phyloP scores from a whole-genome alignment of 2,888 invertebrate genomes.

The Halocaridina rubra region DNA sequence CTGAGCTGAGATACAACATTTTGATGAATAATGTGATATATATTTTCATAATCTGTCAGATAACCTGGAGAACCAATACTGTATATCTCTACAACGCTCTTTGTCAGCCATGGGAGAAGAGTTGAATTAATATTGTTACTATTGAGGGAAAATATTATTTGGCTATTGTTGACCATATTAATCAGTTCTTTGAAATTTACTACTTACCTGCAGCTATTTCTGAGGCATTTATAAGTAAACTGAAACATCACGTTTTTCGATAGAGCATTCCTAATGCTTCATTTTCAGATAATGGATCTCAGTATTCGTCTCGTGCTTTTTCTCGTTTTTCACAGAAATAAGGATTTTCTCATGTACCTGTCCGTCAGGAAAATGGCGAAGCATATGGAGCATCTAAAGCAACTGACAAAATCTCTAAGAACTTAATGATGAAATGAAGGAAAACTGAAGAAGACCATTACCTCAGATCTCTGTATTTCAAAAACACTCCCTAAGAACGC shows the following conservation, averaged over 20 bases:
- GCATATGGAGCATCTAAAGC: not conserved
- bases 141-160: not conserved
- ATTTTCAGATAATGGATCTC: not conserved
- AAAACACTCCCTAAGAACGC: not conserved
- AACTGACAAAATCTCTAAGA: not conserved
- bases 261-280: not conserved
- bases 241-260: not conserved
- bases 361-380: not conserved
- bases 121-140: not conserved
- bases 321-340: not conserved
- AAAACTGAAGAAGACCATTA: not conserved
- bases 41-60: not conserved
- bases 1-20: not conserved
- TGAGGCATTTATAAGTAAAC: not conserved
- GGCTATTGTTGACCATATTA: not conserved
- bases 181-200: not conserved
- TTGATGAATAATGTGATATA: not conserved
- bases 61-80: not conserved
- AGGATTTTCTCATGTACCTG: not conserved
- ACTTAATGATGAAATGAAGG: not conserved
- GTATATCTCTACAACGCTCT: not conserved
- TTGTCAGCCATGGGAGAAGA: not conserved
- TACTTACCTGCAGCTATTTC: not conserved
- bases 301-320: not conserved
- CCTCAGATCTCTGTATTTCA: not conserved